Evolutionary conservation across 2,113 vertebrate genomes (phyloP), one percentile per base, ranked within the genome.

Genomic region (Argyrosomus japonicus): DNA sequence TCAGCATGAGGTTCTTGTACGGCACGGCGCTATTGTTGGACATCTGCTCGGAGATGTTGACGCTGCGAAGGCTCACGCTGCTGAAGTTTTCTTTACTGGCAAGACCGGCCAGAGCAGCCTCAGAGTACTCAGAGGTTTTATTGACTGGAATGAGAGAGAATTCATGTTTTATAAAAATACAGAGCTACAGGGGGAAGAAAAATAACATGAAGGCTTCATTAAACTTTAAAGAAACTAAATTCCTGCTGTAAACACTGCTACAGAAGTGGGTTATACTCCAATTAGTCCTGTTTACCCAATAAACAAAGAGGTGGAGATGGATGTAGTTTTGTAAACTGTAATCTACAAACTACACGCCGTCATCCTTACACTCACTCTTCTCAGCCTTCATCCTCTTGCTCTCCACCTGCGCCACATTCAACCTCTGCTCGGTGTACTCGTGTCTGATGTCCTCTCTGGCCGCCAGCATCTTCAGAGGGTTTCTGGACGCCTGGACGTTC

Each of bases 61-160:
- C 93, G 6, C 96, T 99, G 75, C 98, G 93, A 70, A 99, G 94
- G 84, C 93, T 99, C 81, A 99, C 95, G 0, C 81, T 97, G 95
- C 97, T 98, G 93, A 99, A 99, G 90, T 97, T 98, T 71, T 99
- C 98, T 84, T 97, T 97, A 72, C 97, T 99, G 75, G 98, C 98
- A 83, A 99, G 91, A 12, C 97, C 98, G 0, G 97, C 97, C 84
- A 99, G 95, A 18, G 98, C 98, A 1, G 97, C 97, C 29, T 99
- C 98, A 0, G 97, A 98, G 93, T 97, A 97, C 89, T 95, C 97
- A 0, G 96, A 97, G 84, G 95, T 97, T 93, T 97, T 94, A 32
- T 86, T 96, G 90, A 95, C 98, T 99, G 92, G 14, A 84, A 57
- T 1, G 25, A 67, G 13, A n/a, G n/a, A 87, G 5, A 57, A 10